These are phyloP conservation scores for Oxycera nigricornis DNA, from an alignment of 2,888 invertebrate genomes.

Conservation along the genomic window DNA sequence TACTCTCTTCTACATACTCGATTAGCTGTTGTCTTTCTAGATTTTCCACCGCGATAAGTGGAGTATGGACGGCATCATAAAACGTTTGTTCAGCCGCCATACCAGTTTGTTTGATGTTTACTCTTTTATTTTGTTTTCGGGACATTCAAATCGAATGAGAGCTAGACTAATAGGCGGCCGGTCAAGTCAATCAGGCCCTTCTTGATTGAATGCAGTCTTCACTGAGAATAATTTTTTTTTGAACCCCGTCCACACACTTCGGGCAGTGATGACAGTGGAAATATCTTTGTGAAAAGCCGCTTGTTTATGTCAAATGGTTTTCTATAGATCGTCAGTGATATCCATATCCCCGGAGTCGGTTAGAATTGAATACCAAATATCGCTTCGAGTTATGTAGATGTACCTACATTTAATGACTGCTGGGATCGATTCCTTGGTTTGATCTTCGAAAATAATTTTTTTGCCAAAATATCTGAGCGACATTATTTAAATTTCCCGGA, in stretches of 20 bases:
- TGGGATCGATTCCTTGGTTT: too few relatives aligned
- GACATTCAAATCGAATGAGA: neutral
- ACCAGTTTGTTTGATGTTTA: neutral
- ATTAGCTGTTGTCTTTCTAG: neutral
- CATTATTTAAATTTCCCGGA: too few relatives aligned
- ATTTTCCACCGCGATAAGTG: neutral
- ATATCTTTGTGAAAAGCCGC: constrained; percentile 5
- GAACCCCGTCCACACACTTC: neutral
- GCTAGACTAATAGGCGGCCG: constrained; percentile 19
- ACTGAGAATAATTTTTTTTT: neutral
- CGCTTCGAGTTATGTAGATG: too few relatives aligned
- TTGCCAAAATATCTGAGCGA: too few relatives aligned
- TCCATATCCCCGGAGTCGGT: too few relatives aligned
- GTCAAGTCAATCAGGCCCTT: neutral
- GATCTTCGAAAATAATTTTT: too few relatives aligned
- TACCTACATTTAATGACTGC: too few relatives aligned
- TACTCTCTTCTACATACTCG: neutral
- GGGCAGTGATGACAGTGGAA: neutral
- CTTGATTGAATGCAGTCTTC: neutral
- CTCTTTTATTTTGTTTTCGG: neutral
- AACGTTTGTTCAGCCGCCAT: neutral
- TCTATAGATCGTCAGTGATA: neutral
- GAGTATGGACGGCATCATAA: neutral
- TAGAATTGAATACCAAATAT: too few relatives aligned
- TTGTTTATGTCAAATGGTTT: neutral